phyloP scores from a whole-genome alignment of 2,113 vertebrate species.

The Xiphophorus maculatus region DNA sequence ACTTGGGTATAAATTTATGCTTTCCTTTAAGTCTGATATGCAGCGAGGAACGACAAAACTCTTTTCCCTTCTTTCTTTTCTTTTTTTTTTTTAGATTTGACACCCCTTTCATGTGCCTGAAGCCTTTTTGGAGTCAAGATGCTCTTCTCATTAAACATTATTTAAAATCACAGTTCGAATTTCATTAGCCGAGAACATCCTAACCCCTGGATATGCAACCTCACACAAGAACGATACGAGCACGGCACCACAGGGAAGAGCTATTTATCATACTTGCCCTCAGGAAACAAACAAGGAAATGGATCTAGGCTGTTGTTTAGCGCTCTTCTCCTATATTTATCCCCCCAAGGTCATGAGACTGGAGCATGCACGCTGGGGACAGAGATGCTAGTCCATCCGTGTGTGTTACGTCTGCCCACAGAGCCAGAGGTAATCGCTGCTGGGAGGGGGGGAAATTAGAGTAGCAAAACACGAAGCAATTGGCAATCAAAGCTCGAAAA shows the following conservation, averaged over 20 bases:
- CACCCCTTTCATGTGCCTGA: slow-evolving; percentile 51
- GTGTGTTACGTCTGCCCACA: slow-evolving; percentile 16
- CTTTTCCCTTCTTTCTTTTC: slow-evolving; percentile 15
- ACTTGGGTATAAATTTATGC: slow-evolving; percentile 44
- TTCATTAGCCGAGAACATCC: slow-evolving; percentile 45
- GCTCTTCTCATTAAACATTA: slow-evolving; percentile 51
- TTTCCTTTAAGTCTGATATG: slow-evolving; percentile 44
- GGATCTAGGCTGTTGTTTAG: slow-evolving; percentile 14
- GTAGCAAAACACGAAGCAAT: slow-evolving; percentile 27
- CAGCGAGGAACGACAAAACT: slow-evolving; percentile 28
- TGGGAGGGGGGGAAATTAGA: slow-evolving; percentile 50
- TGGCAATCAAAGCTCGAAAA: slow-evolving; percentile 24
- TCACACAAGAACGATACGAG: slow-evolving; percentile 34
- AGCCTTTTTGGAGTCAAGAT: slow-evolving; percentile 38
- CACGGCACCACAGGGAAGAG: slow-evolving; percentile 14
- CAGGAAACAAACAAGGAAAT: slow-evolving; percentile 17
- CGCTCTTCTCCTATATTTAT: slow-evolving; percentile 17
- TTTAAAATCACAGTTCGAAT: slow-evolving; percentile 55
- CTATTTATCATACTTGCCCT: slow-evolving; percentile 28
- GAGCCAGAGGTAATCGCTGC: slow-evolving; percentile 40
- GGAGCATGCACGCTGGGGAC: slow-evolving; percentile 42
- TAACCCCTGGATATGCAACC: slow-evolving; percentile 54
- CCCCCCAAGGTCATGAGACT: slow-evolving; percentile 38
- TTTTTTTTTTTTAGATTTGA: slow-evolving; percentile 9
- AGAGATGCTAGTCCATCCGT: slow-evolving; percentile 12